These are phyloP conservation scores for Pelagia noctiluca DNA, from an alignment of 30 jellyfish, hydroid and myxozoan genomes.

Conservation along the genomic window DNA sequence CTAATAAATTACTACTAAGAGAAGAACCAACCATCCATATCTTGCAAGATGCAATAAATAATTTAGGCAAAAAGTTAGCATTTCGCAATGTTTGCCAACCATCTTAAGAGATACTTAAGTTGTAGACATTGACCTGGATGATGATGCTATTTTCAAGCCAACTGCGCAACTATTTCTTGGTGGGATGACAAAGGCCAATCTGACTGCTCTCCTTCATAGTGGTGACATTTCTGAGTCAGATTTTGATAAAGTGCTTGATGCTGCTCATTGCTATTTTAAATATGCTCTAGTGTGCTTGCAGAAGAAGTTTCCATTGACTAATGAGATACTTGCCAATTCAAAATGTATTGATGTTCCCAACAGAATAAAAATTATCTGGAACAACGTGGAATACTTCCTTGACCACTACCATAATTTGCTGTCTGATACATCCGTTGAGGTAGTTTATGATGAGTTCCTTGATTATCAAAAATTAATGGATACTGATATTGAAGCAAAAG, in stretches of 20 bases:
- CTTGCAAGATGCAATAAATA: constrained; percentile 47
- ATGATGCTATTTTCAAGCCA: constrained; percentile 26
- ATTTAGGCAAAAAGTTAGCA: constrained; percentile 61
- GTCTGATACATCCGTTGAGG: constrained; percentile 38
- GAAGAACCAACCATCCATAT: constrained; percentile 67
- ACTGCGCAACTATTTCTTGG: constrained; percentile 48
- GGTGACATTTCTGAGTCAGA: constrained; percentile 63
- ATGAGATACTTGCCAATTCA: constrained; percentile 37
- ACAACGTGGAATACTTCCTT: constrained; percentile 36
- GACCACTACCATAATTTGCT: constrained; percentile 27
- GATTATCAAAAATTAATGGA: constrained; percentile 54
- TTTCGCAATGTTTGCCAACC: constrained; percentile 46
- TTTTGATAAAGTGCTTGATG: too few relatives aligned
- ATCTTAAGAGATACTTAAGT: not conserved
- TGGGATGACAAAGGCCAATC: constrained; percentile 8
- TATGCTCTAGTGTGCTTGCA: too few relatives aligned
- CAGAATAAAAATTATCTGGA: constrained; percentile 40
- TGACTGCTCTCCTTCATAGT: constrained; percentile 21
- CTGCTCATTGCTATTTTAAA: too few relatives aligned
- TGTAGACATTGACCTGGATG: constrained; percentile 47
- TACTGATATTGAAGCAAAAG: constrained; percentile 13
- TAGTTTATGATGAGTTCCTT: constrained; percentile 45
- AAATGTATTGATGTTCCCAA: constrained; percentile 47
- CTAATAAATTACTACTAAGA: constrained; percentile 53
- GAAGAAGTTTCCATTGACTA: constrained; percentile 53